Evolutionary conservation across 2,113 vertebrate genomes (phyloP), one percentile per base, ranked within the genome.

Genomic region (Triplophysa tibetana): DNA sequence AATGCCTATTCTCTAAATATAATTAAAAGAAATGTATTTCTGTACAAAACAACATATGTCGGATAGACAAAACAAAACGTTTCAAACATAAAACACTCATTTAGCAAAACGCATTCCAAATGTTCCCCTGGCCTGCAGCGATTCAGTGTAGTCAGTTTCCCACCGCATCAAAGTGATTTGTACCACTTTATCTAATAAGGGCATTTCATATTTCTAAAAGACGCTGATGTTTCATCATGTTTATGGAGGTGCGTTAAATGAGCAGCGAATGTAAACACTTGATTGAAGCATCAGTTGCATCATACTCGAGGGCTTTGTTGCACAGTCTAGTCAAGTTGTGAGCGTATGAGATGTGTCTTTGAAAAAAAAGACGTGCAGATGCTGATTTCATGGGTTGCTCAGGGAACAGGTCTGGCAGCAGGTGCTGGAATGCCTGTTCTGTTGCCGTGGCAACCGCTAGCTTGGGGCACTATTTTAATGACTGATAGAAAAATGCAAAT

Each of bases 401-500:
- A 73, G 85, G 80, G 66, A 77, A 63, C 56, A 29, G 68, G 56
- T 82, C 79, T 72, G 78, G 85, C 67, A 79, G 70, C 75, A 81
- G 80, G 81, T 78, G 65, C 82, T 69, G 78, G 84, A 91, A 87
- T 89, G 90, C 90, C 88, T 84, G 85, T 89, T 87, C 86, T 89
- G 92, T 93, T 92, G 86, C 91, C 85, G 88, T 91, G 87, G 90
- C 88, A 91, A 92, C 91, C 21, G 76, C 56, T 89, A 85, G 85
- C 88, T 88, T 48, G 78, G 88, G 88, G 90, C 84, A 81, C 43
- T 81, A 75, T 77, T 26, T 74, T 69, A 50, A 60, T 9, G 64
- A 33, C 79, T 68, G 62, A 62, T 69, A 61, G 56, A 17, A 61
- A 63, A 65, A 56, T 75, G 26, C 45, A 63, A 69, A 81, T 81